A percentile compares a stretch with the other conserved stretches of the same genome.
Evolutionary conservation across 2,888 invertebrate genomes (phyloP).

Genomic region (Latheticus oryzae): DNA sequence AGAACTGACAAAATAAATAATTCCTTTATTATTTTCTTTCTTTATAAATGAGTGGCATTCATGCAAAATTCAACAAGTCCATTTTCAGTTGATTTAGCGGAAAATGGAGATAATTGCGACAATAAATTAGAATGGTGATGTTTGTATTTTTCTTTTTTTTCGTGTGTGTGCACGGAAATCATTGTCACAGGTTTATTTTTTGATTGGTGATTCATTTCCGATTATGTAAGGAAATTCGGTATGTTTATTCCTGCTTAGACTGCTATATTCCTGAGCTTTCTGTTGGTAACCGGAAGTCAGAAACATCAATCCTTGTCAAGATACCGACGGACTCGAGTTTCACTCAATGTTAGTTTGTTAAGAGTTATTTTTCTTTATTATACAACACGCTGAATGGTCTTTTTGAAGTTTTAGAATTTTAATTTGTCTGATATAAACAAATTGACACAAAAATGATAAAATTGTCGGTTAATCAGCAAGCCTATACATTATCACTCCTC

Average conservation of each 20-base stretch:
- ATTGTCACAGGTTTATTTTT: conserved; percentile 2
- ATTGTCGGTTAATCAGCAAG: no score
- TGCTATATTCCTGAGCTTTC: conserved; percentile 17
- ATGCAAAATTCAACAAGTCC: conserved; percentile 31
- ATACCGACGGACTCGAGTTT: conserved; percentile 15
- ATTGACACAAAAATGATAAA: no score
- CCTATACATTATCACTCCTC: no score
- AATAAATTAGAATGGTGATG: no score
- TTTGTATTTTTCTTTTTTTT: conserved; percentile 3
- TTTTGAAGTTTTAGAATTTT: no score
- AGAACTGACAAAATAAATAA: no score
- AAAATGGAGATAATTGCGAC: conserved; percentile 22
- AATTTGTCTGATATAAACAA: no score
- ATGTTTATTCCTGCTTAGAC: conserved; percentile 9
- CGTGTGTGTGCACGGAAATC: conserved; percentile 6
- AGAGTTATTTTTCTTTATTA: conserved; percentile 11
- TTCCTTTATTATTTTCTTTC: no score
- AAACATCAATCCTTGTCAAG: conserved; percentile 24
- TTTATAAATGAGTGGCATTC: conserved; percentile 23
- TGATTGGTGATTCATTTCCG: conserved; percentile 12
- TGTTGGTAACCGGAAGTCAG: conserved; percentile 20
- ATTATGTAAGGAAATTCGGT: conserved; percentile 16
- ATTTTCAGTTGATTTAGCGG: conserved; percentile 23
- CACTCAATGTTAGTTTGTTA: conserved; percentile 8
- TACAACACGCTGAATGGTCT: no score